Percentiles rank a stretch among this genome's conserved stretches.
phyloP scores from a whole-genome alignment of 2,888 invertebrate genomes.

The Cryptocheilus praepositus region DNA sequence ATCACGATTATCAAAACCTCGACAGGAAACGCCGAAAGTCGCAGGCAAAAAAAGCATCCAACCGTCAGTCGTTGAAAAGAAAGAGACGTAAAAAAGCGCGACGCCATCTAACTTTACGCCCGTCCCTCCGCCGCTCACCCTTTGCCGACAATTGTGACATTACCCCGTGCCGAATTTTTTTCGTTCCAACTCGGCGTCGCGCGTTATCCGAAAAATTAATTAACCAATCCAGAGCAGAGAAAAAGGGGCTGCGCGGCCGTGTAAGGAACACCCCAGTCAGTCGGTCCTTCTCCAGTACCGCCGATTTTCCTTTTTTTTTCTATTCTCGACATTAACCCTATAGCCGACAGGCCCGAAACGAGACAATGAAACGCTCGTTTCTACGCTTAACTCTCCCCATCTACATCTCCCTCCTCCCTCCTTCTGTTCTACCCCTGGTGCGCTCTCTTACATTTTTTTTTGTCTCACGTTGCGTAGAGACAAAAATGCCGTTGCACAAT shows the following conservation, averaged over 20 bases:
- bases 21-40: not conserved
- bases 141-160: not conserved
- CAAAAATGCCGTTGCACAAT: conserved; percentile 66
- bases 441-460: conserved; percentile 40
- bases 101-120: not conserved
- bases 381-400: not conserved
- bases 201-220: conserved; percentile 14
- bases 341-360: conserved; percentile 27
- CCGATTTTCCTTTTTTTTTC: conserved; percentile 25
- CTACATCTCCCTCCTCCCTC: conserved; percentile 11
- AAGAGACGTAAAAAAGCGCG: not conserved
- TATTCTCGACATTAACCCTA: conserved; percentile 2
- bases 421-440: conserved; percentile 3
- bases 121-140: not conserved
- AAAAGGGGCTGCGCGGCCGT: not conserved
- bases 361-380: conserved; percentile 33
- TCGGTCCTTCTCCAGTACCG: too few relatives aligned
- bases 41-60: not conserved
- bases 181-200: not conserved
- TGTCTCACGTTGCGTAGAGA: conserved; percentile 57
- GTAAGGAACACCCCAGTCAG: not conserved
- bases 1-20: too few relatives aligned
- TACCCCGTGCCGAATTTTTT: conserved; percentile 9
- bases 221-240: conserved; percentile 7
- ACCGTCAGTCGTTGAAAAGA: not conserved